Conservation (phyloP, 2,888 invertebrate species). For the Agrochola circellaris region DNA sequence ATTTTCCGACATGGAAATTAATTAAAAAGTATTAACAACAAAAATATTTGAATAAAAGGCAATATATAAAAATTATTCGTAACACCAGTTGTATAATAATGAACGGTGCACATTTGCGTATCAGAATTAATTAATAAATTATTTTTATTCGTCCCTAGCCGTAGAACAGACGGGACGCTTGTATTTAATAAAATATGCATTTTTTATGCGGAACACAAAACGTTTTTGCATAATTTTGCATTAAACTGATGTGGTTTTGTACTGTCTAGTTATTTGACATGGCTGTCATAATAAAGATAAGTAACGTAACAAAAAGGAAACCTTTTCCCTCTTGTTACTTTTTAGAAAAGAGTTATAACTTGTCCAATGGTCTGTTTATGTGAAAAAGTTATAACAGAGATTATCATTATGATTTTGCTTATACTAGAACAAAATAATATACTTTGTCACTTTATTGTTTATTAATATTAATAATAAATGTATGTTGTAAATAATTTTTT, state of each 20-base stretch:
- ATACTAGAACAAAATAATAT: not conserved
- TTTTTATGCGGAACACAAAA: conserved; percentile 56
- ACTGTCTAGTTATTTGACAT: conserved; percentile 12
- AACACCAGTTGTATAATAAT: conserved; percentile 55
- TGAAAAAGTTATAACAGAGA: not conserved
- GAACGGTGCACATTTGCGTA: conserved; percentile 62
- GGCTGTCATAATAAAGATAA: not conserved
- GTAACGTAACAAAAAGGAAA: not conserved
- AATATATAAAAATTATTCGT: conserved; percentile 22
- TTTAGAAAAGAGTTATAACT: not conserved
- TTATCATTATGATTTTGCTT: not conserved
- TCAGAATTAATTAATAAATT: conserved; percentile 67
- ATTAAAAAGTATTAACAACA: conserved; percentile 23
- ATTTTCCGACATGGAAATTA: not conserved
- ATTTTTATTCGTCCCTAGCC: conserved; percentile 50
- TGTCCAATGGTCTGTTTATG: not conserved
- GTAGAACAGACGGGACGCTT: conserved; percentile 46
- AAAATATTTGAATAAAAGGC: conserved; percentile 27
- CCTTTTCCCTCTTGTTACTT: not conserved
- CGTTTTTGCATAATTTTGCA: conserved; percentile 60
- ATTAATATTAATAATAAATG: too few species aligned
- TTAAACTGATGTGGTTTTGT: conserved; percentile 37
- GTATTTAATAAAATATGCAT: conserved; percentile 62
- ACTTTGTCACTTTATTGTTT: not conserved
- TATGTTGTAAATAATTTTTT: too few species aligned